Percentiles rank a stretch among this genome's conserved stretches.
These are phyloP conservation scores for Petrocephalus sullivani DNA, from an alignment of 2,797 vertebrate genomes.

Conservation along the genomic window DNA sequence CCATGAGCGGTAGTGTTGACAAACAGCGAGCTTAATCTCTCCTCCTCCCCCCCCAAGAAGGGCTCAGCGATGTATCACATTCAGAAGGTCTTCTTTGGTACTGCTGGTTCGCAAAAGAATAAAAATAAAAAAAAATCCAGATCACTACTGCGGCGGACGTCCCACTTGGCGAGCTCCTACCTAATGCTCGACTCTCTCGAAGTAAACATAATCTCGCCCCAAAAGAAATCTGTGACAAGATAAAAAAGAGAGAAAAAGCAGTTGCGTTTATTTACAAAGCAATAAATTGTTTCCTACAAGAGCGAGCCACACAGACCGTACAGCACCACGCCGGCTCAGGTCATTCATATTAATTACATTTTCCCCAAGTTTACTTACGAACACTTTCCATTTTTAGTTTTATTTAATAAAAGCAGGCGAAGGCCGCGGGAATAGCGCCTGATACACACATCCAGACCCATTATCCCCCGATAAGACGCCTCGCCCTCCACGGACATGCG, in stretches of 20 bases:
- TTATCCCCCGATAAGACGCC: neutral
- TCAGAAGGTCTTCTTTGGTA: constrained; percentile 22
- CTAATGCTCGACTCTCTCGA: neutral
- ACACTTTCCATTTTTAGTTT: neutral
- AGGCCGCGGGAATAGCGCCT: neutral
- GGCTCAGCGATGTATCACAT: neutral
- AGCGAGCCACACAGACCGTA: neutral
- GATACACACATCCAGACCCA: neutral
- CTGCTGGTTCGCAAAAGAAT: neutral
- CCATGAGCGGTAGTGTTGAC: neutral
- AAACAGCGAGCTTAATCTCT: neutral
- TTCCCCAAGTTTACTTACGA: neutral
- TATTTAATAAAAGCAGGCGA: neutral
- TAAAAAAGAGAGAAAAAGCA: neutral
- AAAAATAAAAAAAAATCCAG: neutral
- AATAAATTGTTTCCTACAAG: neutral
- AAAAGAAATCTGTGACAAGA: constrained; percentile 11
- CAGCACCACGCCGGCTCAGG: neutral
- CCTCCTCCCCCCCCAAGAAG: neutral
- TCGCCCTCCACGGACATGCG: neutral
- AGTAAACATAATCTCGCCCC: neutral
- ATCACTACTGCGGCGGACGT: neutral
- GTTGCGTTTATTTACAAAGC: neutral
- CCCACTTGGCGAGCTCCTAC: neutral
- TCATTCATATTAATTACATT: neutral